phyloP scores from a whole-genome alignment of 2,113 vertebrate genomes.

The Sylvilagus bachmani region DNA sequence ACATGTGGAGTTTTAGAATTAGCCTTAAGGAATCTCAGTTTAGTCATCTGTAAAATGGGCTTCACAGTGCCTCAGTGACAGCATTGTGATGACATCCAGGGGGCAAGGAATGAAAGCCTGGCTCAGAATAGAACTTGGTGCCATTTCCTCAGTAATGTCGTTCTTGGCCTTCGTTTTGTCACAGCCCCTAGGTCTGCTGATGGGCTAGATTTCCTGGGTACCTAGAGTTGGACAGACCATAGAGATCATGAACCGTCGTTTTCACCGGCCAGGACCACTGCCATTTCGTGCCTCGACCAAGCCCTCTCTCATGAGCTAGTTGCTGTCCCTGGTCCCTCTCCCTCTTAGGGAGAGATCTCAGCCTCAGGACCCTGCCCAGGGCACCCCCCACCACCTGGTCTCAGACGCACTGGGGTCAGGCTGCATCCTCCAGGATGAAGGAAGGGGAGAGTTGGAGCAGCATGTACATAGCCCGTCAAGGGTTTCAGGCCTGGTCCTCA shows the following conservation, averaged over 20 bases:
- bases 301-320: background rate
- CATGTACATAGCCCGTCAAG: background rate
- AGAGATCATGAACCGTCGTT: background rate
- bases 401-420: background rate
- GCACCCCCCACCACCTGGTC: background rate
- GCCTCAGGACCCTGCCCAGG: background rate
- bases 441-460: background rate
- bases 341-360: background rate
- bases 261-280: background rate
- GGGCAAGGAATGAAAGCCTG: background rate
- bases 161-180: background rate
- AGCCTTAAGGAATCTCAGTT: background rate
- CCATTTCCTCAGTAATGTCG: background rate
- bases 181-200: no score
- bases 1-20: background rate
- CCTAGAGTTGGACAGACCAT: background rate
- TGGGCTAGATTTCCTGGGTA: background rate
- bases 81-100: background rate
- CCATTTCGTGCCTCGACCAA: background rate
- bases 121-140: background rate
- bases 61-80: background rate
- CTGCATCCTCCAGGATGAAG: background rate
- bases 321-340: background rate
- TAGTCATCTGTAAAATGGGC: background rate
- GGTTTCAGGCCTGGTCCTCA: background rate